A percentile compares a stretch with the other conserved stretches of the same genome.
Evolutionary conservation across 2,113 vertebrate species (phyloP).

Genomic region (Columba livia): DNA sequence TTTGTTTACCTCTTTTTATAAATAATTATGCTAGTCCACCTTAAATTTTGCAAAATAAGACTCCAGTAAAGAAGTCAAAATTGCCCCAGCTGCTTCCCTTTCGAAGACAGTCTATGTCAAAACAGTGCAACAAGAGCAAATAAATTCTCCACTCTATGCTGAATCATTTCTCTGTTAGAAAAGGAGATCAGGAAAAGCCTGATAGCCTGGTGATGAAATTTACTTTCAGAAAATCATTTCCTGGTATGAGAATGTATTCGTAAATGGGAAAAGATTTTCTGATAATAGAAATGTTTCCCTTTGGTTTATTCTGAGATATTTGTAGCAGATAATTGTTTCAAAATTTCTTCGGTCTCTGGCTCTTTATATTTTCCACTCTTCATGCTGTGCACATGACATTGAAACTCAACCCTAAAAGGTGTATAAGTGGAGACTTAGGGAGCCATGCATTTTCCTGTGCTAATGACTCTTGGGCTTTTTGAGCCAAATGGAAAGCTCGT

Average conservation of each 20-base stretch:
- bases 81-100: neutral
- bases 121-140: neutral
- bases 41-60: neutral
- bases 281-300: slow-evolving; percentile 18
- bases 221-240: slow-evolving; percentile 37
- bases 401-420: neutral
- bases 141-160: neutral
- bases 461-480: neutral
- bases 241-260: neutral
- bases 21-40: neutral
- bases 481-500: neutral
- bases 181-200: neutral
- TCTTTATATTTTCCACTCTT: neutral
- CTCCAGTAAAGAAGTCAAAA: neutral
- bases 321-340: slow-evolving; percentile 18
- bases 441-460: neutral
- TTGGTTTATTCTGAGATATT: slow-evolving; percentile 36
- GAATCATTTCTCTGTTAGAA: neutral
- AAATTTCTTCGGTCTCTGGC: neutral
- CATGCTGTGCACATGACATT: neutral
- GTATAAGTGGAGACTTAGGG: neutral
- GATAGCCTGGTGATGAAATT: slow-evolving; percentile 29
- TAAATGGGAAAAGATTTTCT: slow-evolving; percentile 37
- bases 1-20: neutral
- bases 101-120: neutral